A percentile compares a stretch with the other conserved stretches of the same genome.
Evolutionary conservation across 2,797 vertebrate genomes (phyloP).

Genomic region (Coendou prehensilis): DNA sequence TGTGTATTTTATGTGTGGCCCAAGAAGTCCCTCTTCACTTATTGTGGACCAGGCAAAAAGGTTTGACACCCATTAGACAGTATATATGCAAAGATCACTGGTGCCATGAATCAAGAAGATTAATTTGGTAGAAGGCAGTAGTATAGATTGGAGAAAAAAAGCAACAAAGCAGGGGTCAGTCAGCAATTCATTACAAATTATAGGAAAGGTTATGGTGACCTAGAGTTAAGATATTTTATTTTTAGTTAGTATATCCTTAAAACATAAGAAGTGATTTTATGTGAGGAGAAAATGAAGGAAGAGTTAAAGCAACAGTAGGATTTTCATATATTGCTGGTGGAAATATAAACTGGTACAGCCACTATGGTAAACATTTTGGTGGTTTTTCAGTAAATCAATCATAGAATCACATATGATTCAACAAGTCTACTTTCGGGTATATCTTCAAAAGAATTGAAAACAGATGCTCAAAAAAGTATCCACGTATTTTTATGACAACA

Average conservation of each 20-base stretch:
- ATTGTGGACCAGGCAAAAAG: neutral
- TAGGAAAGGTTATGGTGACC: neutral
- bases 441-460: neutral
- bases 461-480: neutral
- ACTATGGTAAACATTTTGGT: neutral
- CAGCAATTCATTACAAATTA: neutral
- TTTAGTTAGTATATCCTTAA: slow-evolving; percentile 14
- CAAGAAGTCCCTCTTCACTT: neutral
- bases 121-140: neutral
- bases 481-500: neutral
- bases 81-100: neutral
- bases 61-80: neutral
- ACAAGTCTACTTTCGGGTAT: neutral
- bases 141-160: neutral
- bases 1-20: neutral
- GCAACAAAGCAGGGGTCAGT: neutral
- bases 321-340: neutral
- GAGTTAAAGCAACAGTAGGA: neutral
- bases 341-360: neutral
- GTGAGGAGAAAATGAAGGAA: neutral
- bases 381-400: neutral
- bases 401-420: neutral
- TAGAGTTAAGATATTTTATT: neutral
- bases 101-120: neutral
- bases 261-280: neutral